phyloP scores from a whole-genome alignment of 2,113 vertebrate genomes.

The Monopterus albus region DNA sequence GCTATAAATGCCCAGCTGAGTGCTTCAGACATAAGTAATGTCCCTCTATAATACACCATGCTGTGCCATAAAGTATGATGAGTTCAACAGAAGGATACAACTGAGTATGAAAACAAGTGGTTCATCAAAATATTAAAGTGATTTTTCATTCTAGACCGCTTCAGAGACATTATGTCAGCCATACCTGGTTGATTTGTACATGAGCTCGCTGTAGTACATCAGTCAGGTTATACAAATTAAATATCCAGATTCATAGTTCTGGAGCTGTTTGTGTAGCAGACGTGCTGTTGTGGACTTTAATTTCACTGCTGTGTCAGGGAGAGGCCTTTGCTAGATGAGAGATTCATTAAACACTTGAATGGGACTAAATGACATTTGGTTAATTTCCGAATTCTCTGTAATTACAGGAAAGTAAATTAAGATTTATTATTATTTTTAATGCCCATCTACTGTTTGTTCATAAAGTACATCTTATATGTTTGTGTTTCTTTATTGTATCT shows the following conservation, averaged over 20 bases:
- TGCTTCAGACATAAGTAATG: background rate
- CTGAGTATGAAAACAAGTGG: background rate
- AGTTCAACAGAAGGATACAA: background rate
- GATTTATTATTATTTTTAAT: background rate
- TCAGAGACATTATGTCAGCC: background rate
- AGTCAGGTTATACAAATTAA: constrained; percentile 9
- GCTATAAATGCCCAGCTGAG: background rate
- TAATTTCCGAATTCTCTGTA: constrained; percentile 28
- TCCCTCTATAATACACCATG: too few relatives aligned
- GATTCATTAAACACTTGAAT: constrained; percentile 39
- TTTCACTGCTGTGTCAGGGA: constrained; percentile 31
- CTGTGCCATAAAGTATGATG: background rate
- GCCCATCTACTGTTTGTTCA: background rate
- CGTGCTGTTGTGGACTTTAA: constrained; percentile 44
- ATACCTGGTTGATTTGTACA: background rate
- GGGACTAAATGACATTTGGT: constrained; percentile 34
- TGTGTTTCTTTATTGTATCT: constrained; percentile 6
- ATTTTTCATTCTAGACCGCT: background rate
- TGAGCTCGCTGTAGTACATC: background rate
- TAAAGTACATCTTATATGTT: background rate
- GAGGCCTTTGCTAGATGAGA: constrained; percentile 26
- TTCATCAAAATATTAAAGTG: background rate
- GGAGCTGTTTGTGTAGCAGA: constrained; percentile 33
- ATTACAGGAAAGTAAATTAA: background rate
- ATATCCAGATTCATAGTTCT: background rate